Base-by-base conservation (phyloP, 2,797 vertebrate species). In the Labroides dimidiatus region DNA sequence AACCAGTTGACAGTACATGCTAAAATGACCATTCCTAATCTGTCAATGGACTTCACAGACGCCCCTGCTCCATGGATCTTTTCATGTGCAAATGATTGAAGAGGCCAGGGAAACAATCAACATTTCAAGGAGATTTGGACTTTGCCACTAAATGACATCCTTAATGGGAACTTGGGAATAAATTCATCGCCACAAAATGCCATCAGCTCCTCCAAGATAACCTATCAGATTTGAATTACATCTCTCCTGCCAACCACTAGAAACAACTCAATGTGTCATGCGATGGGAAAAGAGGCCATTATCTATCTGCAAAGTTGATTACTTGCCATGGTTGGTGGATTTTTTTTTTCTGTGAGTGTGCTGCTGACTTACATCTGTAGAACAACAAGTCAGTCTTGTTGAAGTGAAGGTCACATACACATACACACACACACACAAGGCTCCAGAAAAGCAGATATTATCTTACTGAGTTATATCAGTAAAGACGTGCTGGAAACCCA, bases 71-170 rank as follows among this genome's bases (percentile, higher is more conserved):
- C 53, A 23, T 10, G 15, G 74, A 74, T 42, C 78, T 74, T 83
- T 89, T 85, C 72, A 80, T 80, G 78, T 72, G 72, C 59, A 79
- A 84, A 88, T 84, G 74, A 87, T 74, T 77, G 82, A 80, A 70
- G 79, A 72, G 64, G 66, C 61, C 47, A 1, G 24, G 68, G 78
- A 87, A 78, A 85, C 76, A 81, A 83, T 81, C 70, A 70, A 77
- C 72, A 77, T 80, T 82, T 89, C 72, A 87, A 87, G 84, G 78
- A 83, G 82, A 79, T 89, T 88, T 89, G 82, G 75, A 80, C 13
- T n/a, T 70, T 47, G 52, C 58, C 71, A 65, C 69, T 61, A 83
- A 89, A 82, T 81, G 63, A 67, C 67, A 79, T 77, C 83, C 74
- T 68, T 77, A 82, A 84, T 79, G 80, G 85, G 52, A 83, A 77